Evolutionary conservation across 2,888 invertebrate genomes (phyloP), one percentile per base, ranked within the genome.

Genomic region (Trisateles emortualis): DNA sequence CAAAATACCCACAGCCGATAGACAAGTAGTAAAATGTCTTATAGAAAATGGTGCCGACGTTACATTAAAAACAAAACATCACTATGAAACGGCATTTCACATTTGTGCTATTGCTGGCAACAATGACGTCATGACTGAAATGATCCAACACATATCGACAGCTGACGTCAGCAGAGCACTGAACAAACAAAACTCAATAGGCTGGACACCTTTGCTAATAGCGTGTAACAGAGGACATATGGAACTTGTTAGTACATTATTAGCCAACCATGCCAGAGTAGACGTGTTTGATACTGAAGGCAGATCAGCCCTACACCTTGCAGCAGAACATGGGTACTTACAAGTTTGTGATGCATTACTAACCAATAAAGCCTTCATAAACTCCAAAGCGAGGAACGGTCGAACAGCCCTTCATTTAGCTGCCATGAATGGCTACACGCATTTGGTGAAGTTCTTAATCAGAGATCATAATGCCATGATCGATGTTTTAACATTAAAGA

Each of bases 211-310:
- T 10, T 93, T 99, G 65, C 93, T 99, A 45, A 98, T 99, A 72
- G 99, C 99, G 14, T 97, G 99, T 77, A 96, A 99, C 81, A 95
- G 97, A 81, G 99, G 99, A 3, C 99, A 99, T 85, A 96, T 97
- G 93, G 97, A 98, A 79, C 95, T 99, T 69, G 98, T 99, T 35
- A 97, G 95, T 78, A 97, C 97, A 58, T 93, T 99, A 51, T 93
- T 99, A 54, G 94, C 96, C 32, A 98, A 99, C 87, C 98, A 99
- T 85, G 99, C 99, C 6, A 95, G 99, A 81, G 99, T 99, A 13
- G 99, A 99, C 84, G 99, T 99, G 0, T 99, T 99, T 86, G 99
- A 99, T 84, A 96, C 96, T 64, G 99, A 99, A 88, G 98, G 98
- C 26, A 93, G 99, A 76, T 99, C 99, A 1, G 99, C 99, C 0